Evolutionary conservation across 2,888 invertebrate genomes (phyloP).

Genomic region (Ferdinandea cuprea): DNA sequence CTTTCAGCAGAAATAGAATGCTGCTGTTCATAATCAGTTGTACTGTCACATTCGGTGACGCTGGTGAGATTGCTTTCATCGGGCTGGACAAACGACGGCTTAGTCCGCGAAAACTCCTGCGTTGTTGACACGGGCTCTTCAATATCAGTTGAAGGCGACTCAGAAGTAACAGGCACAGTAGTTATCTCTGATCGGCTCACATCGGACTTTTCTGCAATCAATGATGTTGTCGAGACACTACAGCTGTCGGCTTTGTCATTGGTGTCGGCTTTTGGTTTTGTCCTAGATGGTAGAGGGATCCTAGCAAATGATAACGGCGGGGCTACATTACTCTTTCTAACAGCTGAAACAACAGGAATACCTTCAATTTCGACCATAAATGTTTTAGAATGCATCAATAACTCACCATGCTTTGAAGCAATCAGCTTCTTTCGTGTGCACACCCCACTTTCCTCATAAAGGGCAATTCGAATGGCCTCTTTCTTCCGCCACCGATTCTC

Average conservation of each 20-base stretch:
- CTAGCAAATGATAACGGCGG: constrained; percentile 42
- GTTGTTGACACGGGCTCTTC: constrained; percentile 72
- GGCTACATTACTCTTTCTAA: constrained; percentile 64
- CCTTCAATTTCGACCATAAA: background rate
- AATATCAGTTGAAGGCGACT: constrained; percentile 25
- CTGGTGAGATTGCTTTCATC: constrained; percentile 73
- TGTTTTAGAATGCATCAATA: background rate
- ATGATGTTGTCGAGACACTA: constrained; percentile 61
- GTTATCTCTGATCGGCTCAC: constrained; percentile 3
- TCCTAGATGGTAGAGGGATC: constrained; percentile 1
- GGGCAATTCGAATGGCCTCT: constrained; percentile 73
- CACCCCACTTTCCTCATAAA: constrained; percentile 69
- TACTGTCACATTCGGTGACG: constrained; percentile 77
- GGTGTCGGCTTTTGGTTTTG: constrained; percentile 4
- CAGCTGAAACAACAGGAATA: constrained; percentile 54
- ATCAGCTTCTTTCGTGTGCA: constrained; percentile 53
- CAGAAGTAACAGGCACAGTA: constrained; percentile 7
- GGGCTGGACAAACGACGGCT: constrained; percentile 34
- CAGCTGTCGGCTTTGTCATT: constrained; percentile 47
- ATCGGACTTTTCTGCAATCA: constrained; percentile 52
- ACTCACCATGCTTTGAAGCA: constrained; percentile 49
- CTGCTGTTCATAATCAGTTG: constrained; percentile 75
- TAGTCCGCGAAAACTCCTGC: constrained; percentile 46
- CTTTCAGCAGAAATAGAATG: constrained; percentile 57
- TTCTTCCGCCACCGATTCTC: constrained; percentile 76